These are phyloP conservation scores for Ectropis crepuscularia DNA, from an alignment of 2,888 invertebrate genomes.

Conservation along the genomic window DNA sequence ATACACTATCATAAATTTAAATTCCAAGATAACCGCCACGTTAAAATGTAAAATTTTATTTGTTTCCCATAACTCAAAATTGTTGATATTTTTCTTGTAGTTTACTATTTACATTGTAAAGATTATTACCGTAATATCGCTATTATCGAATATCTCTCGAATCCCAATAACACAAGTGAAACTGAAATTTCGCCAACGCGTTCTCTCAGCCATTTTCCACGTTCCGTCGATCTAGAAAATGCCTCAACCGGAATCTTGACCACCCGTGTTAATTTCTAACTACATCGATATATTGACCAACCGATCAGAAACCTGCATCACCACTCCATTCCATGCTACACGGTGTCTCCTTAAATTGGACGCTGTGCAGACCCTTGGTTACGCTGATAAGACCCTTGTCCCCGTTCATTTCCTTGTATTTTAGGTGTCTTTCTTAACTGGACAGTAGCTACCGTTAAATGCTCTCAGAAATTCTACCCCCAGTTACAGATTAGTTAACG, in stretches of 20 bases:
- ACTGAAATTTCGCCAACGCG: neutral
- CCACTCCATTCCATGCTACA: neutral
- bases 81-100: too few species aligned
- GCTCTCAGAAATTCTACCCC: constrained; percentile 16
- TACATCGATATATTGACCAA: constrained; percentile 25
- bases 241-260: constrained; percentile 19
- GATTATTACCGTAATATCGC: too few species aligned
- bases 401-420: constrained; percentile 1
- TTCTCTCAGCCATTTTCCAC: neutral
- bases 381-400: constrained; percentile 10
- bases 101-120: too few species aligned
- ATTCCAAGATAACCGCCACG: too few species aligned
- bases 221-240: constrained; percentile 5
- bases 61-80: too few species aligned
- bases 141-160: too few species aligned
- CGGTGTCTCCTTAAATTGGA: constrained; percentile 14
- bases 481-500: constrained; percentile 8
- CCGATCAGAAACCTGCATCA: constrained; percentile 2
- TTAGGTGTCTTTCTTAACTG: constrained; percentile 6
- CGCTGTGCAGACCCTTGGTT: neutral
- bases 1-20: too few species aligned
- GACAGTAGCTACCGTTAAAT: constrained; percentile 10
- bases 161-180: neutral
- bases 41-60: too few species aligned
- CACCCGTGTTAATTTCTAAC: constrained; percentile 20